Conservation (phyloP, 2,113 vertebrate species). For the Camelus dromedarius region DNA sequence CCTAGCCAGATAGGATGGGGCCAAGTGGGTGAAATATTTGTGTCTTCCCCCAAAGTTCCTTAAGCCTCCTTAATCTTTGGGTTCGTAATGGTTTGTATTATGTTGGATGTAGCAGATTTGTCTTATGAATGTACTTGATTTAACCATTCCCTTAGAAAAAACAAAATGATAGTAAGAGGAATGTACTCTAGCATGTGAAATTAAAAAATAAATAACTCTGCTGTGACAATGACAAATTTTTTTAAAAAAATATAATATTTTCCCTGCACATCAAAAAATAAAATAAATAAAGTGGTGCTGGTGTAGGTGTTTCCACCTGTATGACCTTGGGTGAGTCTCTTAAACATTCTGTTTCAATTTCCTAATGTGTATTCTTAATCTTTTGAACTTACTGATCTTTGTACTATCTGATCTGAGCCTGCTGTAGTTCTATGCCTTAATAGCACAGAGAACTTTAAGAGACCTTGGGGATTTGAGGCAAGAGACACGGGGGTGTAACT, state of each 20-base stretch:
- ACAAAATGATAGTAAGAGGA: background rate
- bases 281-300: background rate
- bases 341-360: background rate
- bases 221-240: background rate
- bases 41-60: background rate
- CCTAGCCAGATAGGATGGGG: background rate
- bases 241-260: background rate
- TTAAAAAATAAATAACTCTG: background rate
- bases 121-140: background rate
- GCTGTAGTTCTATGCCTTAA: background rate
- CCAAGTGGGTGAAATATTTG: background rate
- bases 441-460: background rate
- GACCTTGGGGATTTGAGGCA: background rate
- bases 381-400: background rate
- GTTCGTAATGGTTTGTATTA: slow-evolving; percentile 1
- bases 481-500: background rate
- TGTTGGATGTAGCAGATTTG: background rate
- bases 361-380: background rate
- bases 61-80: background rate
- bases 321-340: background rate
- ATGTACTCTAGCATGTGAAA: background rate
- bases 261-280: background rate
- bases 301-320: background rate
- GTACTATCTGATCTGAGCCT: background rate
- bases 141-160: background rate